Base-by-base conservation (phyloP, 2,797 vertebrate species). In the Microtus obscurus region DNA sequence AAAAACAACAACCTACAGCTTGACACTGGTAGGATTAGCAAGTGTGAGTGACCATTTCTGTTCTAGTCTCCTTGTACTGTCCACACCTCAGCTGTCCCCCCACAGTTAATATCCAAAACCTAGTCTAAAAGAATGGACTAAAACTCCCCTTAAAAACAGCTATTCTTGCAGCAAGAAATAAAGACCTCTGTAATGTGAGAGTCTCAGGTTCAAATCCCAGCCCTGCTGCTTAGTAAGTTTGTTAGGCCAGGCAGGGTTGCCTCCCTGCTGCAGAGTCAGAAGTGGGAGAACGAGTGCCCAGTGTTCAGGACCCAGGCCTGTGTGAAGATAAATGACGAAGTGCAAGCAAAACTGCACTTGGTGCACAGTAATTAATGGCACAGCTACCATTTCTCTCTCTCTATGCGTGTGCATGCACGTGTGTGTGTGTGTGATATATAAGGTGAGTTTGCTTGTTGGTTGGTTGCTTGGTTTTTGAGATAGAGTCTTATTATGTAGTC, bases 261-360 rank as follows among this genome's bases (percentile, higher is more conserved):
- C 53, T 94, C 69, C 92, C 65, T 23, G 45, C 37, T 90, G 80
- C 45, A 65, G 63, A 19, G n/a, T 63, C 56, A 81, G 40, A 65
- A 76, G 71, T 63, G 31, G 48, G 12, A 13, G n/a, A 14, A 86
- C 21, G 25, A 59, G 93, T 95, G 96, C 95, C 83, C 90, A 94
- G 89, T 34, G 53, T 16, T 34, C 65, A 45, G 34, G 67, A 86
- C 73, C 9, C 7, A n/a, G 27, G 53, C 43, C 34, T 61, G 10
- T n/a, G 53, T 29, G 59, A 48, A 91, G 83, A 78, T 31, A 89
- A 93, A 86, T 51, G 63, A 71, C 56, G 89, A 80, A 87, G 53
- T 74, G 34, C 8, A 88, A 94, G 93, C 29, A 43, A 96, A 94
- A 51, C 67, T 27, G 17, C 3, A 91, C 34, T 93, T 85, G 21